Evolutionary conservation across 2,888 invertebrate genomes (phyloP).

Genomic region (Ditula angustiorana): DNA sequence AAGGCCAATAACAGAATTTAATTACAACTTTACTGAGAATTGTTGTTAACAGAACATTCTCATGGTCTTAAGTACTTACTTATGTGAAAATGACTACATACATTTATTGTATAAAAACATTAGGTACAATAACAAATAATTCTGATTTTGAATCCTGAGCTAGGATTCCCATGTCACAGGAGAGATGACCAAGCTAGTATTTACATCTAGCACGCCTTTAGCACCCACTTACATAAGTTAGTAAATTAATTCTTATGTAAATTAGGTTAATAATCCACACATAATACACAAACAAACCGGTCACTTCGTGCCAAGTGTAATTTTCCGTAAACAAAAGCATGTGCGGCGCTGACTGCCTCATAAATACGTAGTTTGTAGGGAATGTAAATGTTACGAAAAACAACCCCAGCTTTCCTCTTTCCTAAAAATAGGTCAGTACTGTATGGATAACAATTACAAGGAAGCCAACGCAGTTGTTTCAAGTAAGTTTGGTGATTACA

Average conservation of each 20-base stretch:
- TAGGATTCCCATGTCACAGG: too few relatives aligned
- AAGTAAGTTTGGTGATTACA: too few relatives aligned
- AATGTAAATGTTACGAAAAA: slow-evolving; percentile 10
- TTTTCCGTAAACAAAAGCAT: slow-evolving; percentile 33
- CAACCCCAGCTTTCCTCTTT: neutral
- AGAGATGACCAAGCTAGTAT: too few relatives aligned
- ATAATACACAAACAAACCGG: slow-evolving; percentile 14
- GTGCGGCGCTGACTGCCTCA: neutral
- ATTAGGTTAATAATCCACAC: slow-evolving; percentile 31
- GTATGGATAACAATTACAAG: slow-evolving; percentile 1
- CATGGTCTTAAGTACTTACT: too few relatives aligned
- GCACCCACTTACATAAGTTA: neutral
- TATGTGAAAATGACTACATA: too few relatives aligned
- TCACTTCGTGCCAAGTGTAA: slow-evolving; percentile 23
- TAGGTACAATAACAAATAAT: too few relatives aligned
- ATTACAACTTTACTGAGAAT: neutral
- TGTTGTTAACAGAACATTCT: too few relatives aligned
- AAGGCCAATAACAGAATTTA: neutral
- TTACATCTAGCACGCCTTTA: neutral
- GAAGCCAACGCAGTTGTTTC: too few relatives aligned
- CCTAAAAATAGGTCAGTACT: slow-evolving; percentile 23
- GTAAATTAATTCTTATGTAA: slow-evolving; percentile 34
- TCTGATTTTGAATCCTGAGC: too few relatives aligned
- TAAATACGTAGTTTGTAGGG: slow-evolving; percentile 18
- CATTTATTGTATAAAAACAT: too few relatives aligned